Percentiles rank a stretch among this genome's conserved stretches.
phyloP scores from a whole-genome alignment of 1,140 invertebrate genomes.

The Paralvinella palmiformis region DNA sequence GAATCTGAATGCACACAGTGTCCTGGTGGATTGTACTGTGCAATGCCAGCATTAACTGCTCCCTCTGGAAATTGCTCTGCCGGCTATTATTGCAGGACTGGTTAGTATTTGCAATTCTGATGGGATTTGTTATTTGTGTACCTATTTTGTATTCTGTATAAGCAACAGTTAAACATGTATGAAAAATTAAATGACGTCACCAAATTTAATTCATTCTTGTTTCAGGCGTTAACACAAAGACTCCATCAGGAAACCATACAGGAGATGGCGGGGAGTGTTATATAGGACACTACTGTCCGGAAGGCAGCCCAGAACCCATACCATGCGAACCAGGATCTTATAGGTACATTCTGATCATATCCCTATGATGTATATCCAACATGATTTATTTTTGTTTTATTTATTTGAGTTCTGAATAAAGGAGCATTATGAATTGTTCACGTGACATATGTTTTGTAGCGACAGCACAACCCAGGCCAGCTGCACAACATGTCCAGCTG shows the following conservation, averaged over 20 bases:
- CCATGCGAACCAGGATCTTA: slow-evolving; percentile 38
- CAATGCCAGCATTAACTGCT: slow-evolving; percentile 24
- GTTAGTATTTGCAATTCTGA: slow-evolving; percentile 29
- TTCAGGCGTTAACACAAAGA: slow-evolving; percentile 38
- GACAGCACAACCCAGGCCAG: slow-evolving; percentile 28
- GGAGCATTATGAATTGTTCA: background rate
- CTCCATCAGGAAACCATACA: slow-evolving; percentile 34
- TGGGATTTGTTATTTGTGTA: too few species aligned
- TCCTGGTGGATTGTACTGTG: slow-evolving; percentile 43
- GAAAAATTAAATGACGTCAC: too few species aligned
- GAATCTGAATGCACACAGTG: slow-evolving; percentile 39
- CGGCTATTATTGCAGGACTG: slow-evolving; percentile 42
- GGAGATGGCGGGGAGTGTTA: slow-evolving; percentile 40
- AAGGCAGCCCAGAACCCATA: slow-evolving; percentile 29
- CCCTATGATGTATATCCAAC: background rate
- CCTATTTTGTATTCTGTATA: too few species aligned
- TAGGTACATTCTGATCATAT: slow-evolving; percentile 28
- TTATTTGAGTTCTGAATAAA: background rate
- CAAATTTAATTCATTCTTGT: too few species aligned
- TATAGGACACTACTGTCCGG: slow-evolving; percentile 39
- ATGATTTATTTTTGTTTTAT: background rate
- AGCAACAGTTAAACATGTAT: too few species aligned
- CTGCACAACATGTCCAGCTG: slow-evolving; percentile 37
- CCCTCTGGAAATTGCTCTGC: slow-evolving; percentile 32
- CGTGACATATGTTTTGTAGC: slow-evolving; percentile 23